These are phyloP conservation scores for Bufo gargarizans DNA, from an alignment of 2,113 vertebrate species.

Conservation along the genomic window DNA sequence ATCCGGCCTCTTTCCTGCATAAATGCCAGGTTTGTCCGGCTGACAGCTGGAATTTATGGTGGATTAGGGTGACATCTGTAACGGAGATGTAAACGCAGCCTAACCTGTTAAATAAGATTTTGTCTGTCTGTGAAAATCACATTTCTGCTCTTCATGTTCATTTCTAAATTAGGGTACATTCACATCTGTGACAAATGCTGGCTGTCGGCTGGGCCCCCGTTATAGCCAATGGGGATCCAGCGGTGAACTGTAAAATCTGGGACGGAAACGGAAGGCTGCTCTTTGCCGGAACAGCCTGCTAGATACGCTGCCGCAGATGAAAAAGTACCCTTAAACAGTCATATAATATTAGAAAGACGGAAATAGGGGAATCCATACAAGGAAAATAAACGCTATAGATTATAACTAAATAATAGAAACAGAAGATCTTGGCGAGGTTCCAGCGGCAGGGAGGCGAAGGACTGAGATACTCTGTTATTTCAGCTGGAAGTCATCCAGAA, in stretches of 20 bases:
- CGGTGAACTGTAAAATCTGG: not conserved
- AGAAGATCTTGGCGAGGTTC: not conserved
- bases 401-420: not conserved
- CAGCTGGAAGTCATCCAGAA: constrained; percentile 31
- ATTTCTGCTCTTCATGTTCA: not conserved
- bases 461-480: constrained; percentile 48
- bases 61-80: no score
- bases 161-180: not conserved
- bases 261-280: no score
- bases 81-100: no score
- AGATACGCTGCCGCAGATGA: no score
- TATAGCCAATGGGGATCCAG: no score
- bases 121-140: not conserved
- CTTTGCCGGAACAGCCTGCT: no score
- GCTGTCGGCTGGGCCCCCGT: no score
- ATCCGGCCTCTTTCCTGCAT: no score
- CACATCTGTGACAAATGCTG: no score
- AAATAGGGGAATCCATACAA: not conserved
- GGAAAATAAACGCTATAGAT: not conserved
- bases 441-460: constrained; percentile 36
- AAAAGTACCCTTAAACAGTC: no score
- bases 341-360: not conserved
- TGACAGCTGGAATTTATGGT: no score
- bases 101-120: not conserved
- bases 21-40: no score